Evolutionary conservation across 2,888 invertebrate genomes (phyloP), one percentile per base, ranked within the genome.

Genomic region (Biston stratarius): DNA sequence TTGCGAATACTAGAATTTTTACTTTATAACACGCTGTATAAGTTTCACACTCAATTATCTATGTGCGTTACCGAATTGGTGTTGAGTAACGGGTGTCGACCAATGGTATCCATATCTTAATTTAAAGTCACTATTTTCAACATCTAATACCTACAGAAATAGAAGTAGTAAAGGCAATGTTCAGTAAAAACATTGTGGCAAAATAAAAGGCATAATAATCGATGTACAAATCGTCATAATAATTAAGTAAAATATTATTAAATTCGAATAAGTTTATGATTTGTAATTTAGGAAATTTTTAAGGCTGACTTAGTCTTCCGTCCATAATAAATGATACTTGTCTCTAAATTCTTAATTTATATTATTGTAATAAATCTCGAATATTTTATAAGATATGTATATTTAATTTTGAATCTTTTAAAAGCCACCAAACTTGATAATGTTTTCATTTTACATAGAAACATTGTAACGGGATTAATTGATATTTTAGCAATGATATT

Each of bases 301-400:
- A 75, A 83, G 81, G 80, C 83, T 81, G 80, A 80, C 77, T 77
- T 52, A 74, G 82, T 80, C 80, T 82, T 82, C 80, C 81, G 74
- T 80, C 77, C 75, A 64, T 44, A 55, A 36, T 51, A 55, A 55
- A 24, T 55, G 33, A 42, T 53, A 11, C 11, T 40, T 40, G 15
- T n/a, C 52, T 44, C 12, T 6, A 24, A 24, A 40, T 10, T 36
- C 15, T 11, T 10, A 10, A 15, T 45, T 53, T 40, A 40, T 14
- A 15, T 14, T 15, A 53, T 38, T 48, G 11, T 47, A 10, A 24
- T 33, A 33, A 48, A 11, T 48, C 6, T 7, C 24, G 15, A 5
- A 8, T 10, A 47, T 52, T 52, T 0, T 38, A 38, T 52, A 36
- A 36, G n/a, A 38, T 53, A n/a, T 10, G 0, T 11, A 34, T 34